Evolutionary conservation across 2,113 vertebrate species (phyloP).

Genomic region (Toxostoma redivivum): DNA sequence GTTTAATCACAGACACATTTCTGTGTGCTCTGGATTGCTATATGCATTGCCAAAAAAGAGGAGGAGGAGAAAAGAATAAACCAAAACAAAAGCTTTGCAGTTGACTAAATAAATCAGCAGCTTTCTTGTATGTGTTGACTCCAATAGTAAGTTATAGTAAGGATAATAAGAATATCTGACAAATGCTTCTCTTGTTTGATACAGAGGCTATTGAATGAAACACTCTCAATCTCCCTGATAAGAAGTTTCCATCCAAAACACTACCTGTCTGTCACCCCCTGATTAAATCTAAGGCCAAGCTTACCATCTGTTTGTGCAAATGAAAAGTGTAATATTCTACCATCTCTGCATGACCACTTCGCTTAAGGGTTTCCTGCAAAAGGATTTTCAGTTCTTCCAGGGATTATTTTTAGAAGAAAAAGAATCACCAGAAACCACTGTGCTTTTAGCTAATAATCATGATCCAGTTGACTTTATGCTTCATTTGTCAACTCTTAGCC

Average conservation of each 20-base stretch:
- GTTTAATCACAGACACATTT: conserved; percentile 26
- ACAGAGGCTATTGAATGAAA: conserved; percentile 47
- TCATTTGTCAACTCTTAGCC: conserved; percentile 50
- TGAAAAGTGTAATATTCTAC: conserved; percentile 70
- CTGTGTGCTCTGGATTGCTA: not conserved
- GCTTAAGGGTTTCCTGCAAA: conserved; percentile 73
- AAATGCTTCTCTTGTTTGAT: conserved; percentile 55
- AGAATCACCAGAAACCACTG: conserved; percentile 49
- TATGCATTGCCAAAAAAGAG: not conserved
- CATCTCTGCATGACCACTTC: conserved; percentile 59
- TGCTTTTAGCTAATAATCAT: conserved; percentile 64
- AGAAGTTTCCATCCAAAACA: conserved; percentile 78
- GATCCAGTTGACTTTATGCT: conserved; percentile 25
- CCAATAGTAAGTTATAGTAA: not conserved
- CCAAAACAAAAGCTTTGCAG: conserved; percentile 55
- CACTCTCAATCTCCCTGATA: conserved; percentile 70
- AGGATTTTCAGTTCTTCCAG: conserved; percentile 54
- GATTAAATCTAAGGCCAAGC: conserved; percentile 82
- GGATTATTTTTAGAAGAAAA: conserved; percentile 66
- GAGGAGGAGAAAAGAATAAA: not conserved
- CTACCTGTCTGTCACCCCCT: conserved; percentile 76
- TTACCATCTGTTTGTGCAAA: conserved; percentile 85
- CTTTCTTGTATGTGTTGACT: not conserved
- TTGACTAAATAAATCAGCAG: conserved; percentile 64
- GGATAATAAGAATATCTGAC: conserved; percentile 53